phyloP scores from a whole-genome alignment of 1,140 invertebrate genomes.

The Drosophila bifasciata region DNA sequence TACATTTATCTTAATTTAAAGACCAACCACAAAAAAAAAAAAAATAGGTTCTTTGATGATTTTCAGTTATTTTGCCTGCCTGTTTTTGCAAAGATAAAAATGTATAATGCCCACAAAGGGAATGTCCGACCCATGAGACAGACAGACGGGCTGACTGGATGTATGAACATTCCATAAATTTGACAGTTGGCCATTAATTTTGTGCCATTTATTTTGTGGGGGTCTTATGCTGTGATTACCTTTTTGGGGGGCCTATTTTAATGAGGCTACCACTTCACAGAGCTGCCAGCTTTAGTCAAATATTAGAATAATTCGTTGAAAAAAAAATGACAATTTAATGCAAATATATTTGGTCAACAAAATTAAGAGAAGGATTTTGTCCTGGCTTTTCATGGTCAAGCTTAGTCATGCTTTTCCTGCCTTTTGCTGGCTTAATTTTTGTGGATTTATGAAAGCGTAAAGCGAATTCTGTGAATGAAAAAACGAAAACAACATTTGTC shows the following conservation, averaged over 20 bases:
- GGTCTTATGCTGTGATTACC: slow-evolving; percentile 30
- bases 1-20: slow-evolving; percentile 25
- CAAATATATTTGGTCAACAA: slow-evolving; percentile 30
- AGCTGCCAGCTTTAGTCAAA: slow-evolving; percentile 36
- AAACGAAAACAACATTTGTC: slow-evolving; percentile 12
- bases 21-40: background rate
- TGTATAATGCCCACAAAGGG: slow-evolving; percentile 23
- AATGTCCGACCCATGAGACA: slow-evolving; percentile 20
- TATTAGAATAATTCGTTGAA: slow-evolving; percentile 21
- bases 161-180: slow-evolving; percentile 26
- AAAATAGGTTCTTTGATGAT: slow-evolving; percentile 43
- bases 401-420: background rate
- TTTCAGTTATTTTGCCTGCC: slow-evolving; percentile 28
- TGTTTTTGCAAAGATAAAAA: slow-evolving; percentile 28
- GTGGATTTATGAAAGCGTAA: slow-evolving; percentile 7
- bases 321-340: slow-evolving; percentile 57
- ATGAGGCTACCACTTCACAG: slow-evolving; percentile 21
- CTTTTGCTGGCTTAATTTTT: slow-evolving; percentile 4
- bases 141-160: slow-evolving; percentile 1
- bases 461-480: slow-evolving; percentile 4
- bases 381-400: background rate
- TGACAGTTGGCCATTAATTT: slow-evolving; percentile 56
- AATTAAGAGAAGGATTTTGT: background rate
- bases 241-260: slow-evolving; percentile 37
- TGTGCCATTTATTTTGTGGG: slow-evolving; percentile 4